Percentiles rank a stretch among this genome's conserved stretches.
phyloP scores from a whole-genome alignment of 2,797 vertebrate genomes.

The Pelochelys cantorii region DNA sequence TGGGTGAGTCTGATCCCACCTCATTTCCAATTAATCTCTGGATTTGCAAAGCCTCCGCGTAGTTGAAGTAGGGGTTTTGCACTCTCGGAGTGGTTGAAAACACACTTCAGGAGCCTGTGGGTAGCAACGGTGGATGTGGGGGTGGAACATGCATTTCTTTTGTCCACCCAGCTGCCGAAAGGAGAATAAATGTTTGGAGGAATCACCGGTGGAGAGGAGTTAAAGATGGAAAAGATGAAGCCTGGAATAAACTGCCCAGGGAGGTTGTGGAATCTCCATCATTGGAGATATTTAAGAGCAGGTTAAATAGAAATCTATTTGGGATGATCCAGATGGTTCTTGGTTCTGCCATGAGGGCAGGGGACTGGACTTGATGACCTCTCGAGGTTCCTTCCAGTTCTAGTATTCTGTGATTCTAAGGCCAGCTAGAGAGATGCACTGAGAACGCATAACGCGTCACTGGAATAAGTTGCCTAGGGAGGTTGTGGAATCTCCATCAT shows the following conservation, averaged over 20 bases:
- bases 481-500: no score
- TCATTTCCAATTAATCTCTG: conserved; percentile 68
- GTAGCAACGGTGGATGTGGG: not conserved
- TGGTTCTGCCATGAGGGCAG: no score
- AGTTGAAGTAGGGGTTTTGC: conserved; percentile 23
- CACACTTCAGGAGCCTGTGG: conserved; percentile 43
- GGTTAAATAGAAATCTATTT: no score
- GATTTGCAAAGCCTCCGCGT: conserved; percentile 34
- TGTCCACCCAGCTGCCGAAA: conserved; percentile 1
- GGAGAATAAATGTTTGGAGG: conserved; percentile 9
- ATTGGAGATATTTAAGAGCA: no score
- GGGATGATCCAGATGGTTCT: no score
- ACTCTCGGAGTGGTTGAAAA: conserved; percentile 27
- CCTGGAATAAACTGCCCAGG: not conserved
- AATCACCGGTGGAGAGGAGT: not conserved
- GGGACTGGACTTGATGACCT: no score
- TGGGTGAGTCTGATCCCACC: conserved; percentile 62
- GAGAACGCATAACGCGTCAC: no score
- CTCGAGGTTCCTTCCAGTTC: no score
- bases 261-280: no score
- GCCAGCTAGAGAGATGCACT: no score
- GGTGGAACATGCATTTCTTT: not conserved
- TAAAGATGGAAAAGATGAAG: conserved; percentile 32
- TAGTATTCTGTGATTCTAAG: no score
- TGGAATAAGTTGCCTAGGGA: no score